Evolutionary conservation across 2,797 vertebrate species (phyloP), one percentile per base, ranked within the genome.

Genomic region (Oreortyx pictus): DNA sequence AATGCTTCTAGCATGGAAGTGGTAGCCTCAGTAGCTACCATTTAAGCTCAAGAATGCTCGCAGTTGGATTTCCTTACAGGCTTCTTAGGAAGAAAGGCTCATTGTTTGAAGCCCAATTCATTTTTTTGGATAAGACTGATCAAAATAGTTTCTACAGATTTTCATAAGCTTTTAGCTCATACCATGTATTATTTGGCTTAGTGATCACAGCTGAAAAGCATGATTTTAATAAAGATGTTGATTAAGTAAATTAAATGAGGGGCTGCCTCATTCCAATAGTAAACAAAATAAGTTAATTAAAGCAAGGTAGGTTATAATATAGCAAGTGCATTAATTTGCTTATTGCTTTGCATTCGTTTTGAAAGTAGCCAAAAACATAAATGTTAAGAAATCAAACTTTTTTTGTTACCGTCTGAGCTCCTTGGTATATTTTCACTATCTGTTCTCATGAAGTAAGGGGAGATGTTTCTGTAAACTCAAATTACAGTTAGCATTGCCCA

Each of bases 81-180:
- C 56, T 86, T 95, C 87, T 9, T 6, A 82, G n/a, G 27, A 86
- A 78, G 79, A 95, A 73, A 49, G 76, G 33, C 47, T 73, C 70
- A 86, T 95, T 96, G 87, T 95, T 89, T 64, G 27, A 88, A 88
- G 15, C 50, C 60, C 67, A 86, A 82, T 89, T 94, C 73, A 76
- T 81, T 76, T 88, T 88, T 78, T 76, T 79, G 33, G 35, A 86
- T 95, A 95, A 94, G 86, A 83, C 89, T 27, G 76, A 95, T 95
- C 94, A 94, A 95, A 96, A 96, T 94, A 96, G 82, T 94, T 94
- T 86, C 49, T 60, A 67, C 62, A 95, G 92, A 93, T 96, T 96
- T 95, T 86, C 73, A 60, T 94, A 94, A 96, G 88, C 95, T 90
- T 92, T 94, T 92, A 86, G 54, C 78, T 95, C 79, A 87, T 66